phyloP scores from a whole-genome alignment of 2,888 invertebrate genomes.

The Callyntrura sp. region DNA sequence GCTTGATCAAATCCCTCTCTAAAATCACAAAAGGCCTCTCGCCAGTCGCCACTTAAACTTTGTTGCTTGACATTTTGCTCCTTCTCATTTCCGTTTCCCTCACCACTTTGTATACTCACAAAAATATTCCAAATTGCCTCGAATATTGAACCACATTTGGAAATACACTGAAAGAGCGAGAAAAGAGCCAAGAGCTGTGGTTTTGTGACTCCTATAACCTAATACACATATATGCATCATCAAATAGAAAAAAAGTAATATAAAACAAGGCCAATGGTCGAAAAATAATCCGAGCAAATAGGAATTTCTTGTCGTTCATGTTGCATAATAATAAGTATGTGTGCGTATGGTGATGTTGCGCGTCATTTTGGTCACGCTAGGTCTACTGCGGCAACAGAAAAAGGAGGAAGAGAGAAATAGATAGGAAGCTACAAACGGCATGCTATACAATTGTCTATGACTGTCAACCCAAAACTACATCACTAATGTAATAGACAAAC shows the following conservation, averaged over 20 bases:
- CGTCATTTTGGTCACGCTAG: not conserved
- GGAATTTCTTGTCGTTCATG: conserved; percentile 32
- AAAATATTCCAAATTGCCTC: not conserved
- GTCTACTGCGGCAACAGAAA: not conserved
- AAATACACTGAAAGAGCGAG: not conserved
- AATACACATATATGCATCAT: conserved; percentile 1
- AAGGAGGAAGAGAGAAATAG: not conserved
- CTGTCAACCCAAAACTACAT: conserved; percentile 40
- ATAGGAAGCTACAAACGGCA: not conserved
- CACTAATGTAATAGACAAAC: not conserved
- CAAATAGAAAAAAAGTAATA: not conserved
- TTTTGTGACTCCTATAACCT: not conserved
- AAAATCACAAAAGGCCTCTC: conserved; percentile 35
- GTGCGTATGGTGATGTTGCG: not conserved
- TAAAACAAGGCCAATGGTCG: conserved; percentile 26
- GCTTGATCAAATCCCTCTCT: conserved; percentile 31
- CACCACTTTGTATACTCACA: not conserved
- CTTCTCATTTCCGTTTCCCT: conserved; percentile 27
- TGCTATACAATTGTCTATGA: conserved; percentile 45
- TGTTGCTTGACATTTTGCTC: conserved; percentile 30
- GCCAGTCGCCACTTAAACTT: conserved; percentile 20
- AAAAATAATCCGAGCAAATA: not conserved
- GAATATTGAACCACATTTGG: conserved; percentile 15
- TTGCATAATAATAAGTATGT: not conserved
- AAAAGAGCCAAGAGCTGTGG: not conserved